Base-by-base conservation (phyloP, 2,888 invertebrate species). In the Empis livida region DNA sequence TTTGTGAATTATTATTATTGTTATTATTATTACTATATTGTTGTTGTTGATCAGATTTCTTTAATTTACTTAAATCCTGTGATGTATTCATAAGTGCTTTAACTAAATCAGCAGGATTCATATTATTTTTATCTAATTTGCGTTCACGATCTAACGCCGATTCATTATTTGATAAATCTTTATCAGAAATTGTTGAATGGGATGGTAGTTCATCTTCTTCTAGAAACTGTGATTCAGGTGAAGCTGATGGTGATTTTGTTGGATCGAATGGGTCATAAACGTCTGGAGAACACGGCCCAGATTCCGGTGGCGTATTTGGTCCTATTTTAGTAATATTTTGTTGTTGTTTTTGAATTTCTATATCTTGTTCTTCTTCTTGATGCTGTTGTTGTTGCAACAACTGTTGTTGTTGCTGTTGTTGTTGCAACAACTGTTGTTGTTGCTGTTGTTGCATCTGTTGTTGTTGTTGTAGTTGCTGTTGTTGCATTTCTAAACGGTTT, bases 241-340 rank as follows among this genome's bases (percentile, higher is more conserved):
- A 67, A 15, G 64, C 53, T 2, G 69, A 70, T 3, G 69, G 68
- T 1, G 89, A 88, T 64, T 87, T 86, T 10, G 91, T 90, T 1
- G 91, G 91, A 68, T 91, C 90, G 67, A 89, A 91, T 2, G 91
- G 91, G 78, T 91, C 90, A 67, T 91, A 91, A 4, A 82, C 88
- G 66, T 88, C 87, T 1, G 86, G 86, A 13, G 85, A 80, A 51
- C 79, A 79, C 1, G 79, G 80, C 1, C 79, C 79, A 9, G 80
- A 79, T 49, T 75, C 76, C 44, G 80, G 81, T 1, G 83, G 83
- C 5, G 84, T 84, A 59, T 83, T 83, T 0, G 84, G 84, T 0
- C 83, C 83, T 58, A 78, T 78, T 55, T 77, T 76, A 49, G 71
- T 64, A 52, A 61, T 49, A 48, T 45, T 57, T 46, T 59, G 58